These are phyloP conservation scores for Leptinotarsa peninsularis DNA, from an alignment of 2,888 invertebrate species.

Conservation along the genomic window DNA sequence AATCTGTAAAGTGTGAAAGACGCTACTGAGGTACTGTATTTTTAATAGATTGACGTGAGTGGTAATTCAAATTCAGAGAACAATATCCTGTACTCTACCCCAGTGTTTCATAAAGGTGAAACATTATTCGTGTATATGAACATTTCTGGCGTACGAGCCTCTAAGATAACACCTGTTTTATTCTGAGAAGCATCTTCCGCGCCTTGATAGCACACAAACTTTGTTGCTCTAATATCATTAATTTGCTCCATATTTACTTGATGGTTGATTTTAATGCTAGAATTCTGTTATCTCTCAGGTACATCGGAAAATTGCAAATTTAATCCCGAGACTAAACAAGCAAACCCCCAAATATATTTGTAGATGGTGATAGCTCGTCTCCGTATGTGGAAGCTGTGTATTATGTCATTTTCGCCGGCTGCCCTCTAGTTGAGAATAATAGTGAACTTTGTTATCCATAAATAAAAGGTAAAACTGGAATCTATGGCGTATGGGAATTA, in stretches of 20 bases:
- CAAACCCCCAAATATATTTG: not conserved
- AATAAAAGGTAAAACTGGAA: no score
- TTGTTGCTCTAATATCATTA: constrained; percentile 40
- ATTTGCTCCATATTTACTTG: constrained; percentile 45
- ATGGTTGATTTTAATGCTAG: constrained; percentile 33
- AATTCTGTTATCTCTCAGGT: constrained; percentile 21
- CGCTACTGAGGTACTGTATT: not conserved
- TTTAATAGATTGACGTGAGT: constrained; percentile 16
- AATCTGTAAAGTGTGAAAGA: constrained; percentile 5
- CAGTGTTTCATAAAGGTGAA: constrained; percentile 26
- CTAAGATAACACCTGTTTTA: constrained; percentile 42
- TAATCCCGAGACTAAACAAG: constrained; percentile 9
- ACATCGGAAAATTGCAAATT: constrained; percentile 26
- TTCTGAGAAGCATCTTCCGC: constrained; percentile 37
- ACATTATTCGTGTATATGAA: constrained; percentile 40
- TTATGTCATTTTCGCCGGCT: not conserved
- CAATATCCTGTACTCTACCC: constrained; percentile 28
- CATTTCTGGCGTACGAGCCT: constrained; percentile 31
- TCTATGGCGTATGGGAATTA: no score
- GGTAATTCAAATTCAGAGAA: constrained; percentile 25
- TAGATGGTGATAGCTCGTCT: not conserved
- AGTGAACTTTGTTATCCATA: not conserved
- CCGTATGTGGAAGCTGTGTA: not conserved
- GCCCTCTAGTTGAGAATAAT: not conserved
- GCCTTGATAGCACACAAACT: constrained; percentile 33